Evolutionary conservation across 37 sponge, comb jelly and placozoan species (phyloP).

Genomic region (Halisarca cf. caerulea): DNA sequence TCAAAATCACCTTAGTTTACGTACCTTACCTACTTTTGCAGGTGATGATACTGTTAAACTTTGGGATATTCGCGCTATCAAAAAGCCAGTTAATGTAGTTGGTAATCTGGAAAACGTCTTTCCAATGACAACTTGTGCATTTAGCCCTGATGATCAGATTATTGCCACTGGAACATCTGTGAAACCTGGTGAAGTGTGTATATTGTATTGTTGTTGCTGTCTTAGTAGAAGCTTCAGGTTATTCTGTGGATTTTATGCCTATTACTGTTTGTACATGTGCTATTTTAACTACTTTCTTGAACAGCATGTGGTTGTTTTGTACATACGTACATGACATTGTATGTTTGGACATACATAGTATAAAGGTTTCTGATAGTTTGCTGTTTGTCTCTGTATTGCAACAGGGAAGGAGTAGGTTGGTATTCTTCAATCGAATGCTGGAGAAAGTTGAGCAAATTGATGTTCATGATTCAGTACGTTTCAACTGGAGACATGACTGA

Average conservation of each 20-base stretch:
- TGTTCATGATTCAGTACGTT: conserved; percentile 65
- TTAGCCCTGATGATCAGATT: conserved; percentile 91
- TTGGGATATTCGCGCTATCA: conserved; percentile 89
- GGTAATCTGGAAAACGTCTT: conserved; percentile 62
- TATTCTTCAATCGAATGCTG: conserved; percentile 76
- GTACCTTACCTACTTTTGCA: background rate
- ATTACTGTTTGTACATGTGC: no score
- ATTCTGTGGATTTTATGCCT: no score
- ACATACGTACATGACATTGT: no score
- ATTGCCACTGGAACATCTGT: conserved; percentile 84
- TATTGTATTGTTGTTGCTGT: no score
- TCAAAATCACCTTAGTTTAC: background rate
- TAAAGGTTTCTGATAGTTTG: no score
- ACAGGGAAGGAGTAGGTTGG: conserved; percentile 64
- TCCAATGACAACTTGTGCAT: conserved; percentile 82
- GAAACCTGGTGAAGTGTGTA: conserved; percentile 52
- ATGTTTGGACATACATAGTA: no score
- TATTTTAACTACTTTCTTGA: no score
- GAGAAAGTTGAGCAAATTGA: conserved; percentile 52
- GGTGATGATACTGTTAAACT: conserved; percentile 92
- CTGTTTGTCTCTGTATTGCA: no score
- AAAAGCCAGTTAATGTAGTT: conserved; percentile 67
- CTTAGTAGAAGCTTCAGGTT: no score
- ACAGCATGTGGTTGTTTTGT: no score
- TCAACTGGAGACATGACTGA: background rate